Conservation (phyloP, 2,888 invertebrate genomes). For the Cephus nigrinus region DNA sequence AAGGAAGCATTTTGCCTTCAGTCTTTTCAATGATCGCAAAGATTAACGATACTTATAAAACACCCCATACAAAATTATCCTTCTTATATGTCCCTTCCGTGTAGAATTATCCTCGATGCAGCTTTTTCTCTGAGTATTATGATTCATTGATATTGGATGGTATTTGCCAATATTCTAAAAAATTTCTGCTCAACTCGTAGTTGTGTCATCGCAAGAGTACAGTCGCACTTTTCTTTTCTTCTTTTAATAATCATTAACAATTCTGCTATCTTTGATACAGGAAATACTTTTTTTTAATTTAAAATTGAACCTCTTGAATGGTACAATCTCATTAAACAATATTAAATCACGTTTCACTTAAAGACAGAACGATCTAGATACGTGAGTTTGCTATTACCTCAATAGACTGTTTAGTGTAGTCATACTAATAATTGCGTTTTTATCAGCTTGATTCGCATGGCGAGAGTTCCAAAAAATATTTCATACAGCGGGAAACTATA, state of each 20-base stretch:
- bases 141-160: background rate
- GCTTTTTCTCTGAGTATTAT: background rate
- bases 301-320: background rate
- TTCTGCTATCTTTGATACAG: background rate
- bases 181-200: background rate
- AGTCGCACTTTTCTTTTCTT: background rate
- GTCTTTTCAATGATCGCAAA: slow-evolving; percentile 25
- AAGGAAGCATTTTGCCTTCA: slow-evolving; percentile 27
- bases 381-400: background rate
- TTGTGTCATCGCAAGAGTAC: background rate
- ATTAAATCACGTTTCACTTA: background rate
- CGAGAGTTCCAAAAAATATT: background rate
- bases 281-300: background rate
- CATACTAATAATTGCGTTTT: background rate
- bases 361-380: background rate
- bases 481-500: background rate
- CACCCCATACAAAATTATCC: background rate
- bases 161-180: background rate
- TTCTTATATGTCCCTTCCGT: background rate
- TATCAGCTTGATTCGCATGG: background rate
- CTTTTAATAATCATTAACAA: background rate
- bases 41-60: background rate
- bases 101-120: background rate
- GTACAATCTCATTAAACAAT: background rate
- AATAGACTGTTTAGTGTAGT: background rate